Evolutionary conservation across 1,140 invertebrate genomes (phyloP), one percentile per base, ranked within the genome.

Genomic region (Cyclina sinensis): DNA sequence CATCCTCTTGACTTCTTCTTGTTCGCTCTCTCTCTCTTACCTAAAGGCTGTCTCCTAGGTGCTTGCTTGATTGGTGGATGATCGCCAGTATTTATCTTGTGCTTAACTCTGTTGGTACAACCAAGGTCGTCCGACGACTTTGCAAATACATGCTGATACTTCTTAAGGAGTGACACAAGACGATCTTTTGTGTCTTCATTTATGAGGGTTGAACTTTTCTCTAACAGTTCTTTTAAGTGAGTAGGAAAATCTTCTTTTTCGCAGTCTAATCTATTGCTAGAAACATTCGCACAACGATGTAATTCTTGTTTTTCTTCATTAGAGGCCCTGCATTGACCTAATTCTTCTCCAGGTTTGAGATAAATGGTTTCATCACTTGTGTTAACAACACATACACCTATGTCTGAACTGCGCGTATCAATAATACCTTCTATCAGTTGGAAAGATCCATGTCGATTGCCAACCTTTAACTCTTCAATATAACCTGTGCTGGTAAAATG

Each of bases 1-100:
- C 83, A 91, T 86, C 4, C 83, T 5, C 37, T 62, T 39, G 81
- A 84, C 79, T 83, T 65, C 65, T 14, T 89, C 83, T 39, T 62
- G 57, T 62, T 62, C 57, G 21, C n/a, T n/a, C 21, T 35, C 18
- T 39, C 16, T 0, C 48, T 30, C n/a, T 89, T 83, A n/a, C 0
- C 24, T 27, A 89, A 35, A 0, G 82, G 88, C 30, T 79, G 14
- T 24, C 81, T n/a, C 35, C 81, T 84, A 7, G 59, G 46, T 16
- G 73, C 11, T 54, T 88, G 79, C 32, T 48, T 27, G 7, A 88
- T 76, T n/a, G 79, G 79, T 1, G 1, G 16, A 11, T 48, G 68
- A 65, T 82, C 32, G n/a, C 51, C 70, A 4, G 86, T 88, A 57
- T 82, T 43, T 43, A 88, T 88, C 62, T 46, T 82, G 32, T 88